These are phyloP conservation scores for Camponotus pennsylvanicus DNA, from an alignment of 1,140 invertebrate species.

Conservation along the genomic window DNA sequence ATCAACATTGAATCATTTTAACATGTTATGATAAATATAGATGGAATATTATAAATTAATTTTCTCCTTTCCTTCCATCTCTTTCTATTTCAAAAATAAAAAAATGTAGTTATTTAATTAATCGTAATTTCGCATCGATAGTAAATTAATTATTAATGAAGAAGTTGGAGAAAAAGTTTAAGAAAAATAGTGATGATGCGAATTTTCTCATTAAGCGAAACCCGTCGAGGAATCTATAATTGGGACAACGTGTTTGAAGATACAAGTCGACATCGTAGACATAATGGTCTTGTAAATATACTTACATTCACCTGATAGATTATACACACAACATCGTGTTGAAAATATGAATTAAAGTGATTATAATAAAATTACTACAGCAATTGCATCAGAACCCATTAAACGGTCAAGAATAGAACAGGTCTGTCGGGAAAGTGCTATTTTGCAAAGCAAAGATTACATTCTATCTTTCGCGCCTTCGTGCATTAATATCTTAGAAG, in stretches of 20 bases:
- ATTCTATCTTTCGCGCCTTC: background rate
- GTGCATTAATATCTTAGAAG: background rate
- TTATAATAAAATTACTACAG: constrained; percentile 10
- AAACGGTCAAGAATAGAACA: background rate
- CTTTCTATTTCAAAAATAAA: background rate
- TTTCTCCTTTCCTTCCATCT: background rate
- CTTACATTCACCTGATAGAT: constrained; percentile 20
- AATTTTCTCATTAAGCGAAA: background rate
- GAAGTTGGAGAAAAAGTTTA: background rate
- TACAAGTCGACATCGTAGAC: background rate
- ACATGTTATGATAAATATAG: background rate
- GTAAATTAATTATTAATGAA: no score
- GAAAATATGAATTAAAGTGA: constrained; percentile 47
- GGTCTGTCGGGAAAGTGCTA: background rate
- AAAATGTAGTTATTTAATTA: background rate
- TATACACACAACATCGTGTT: constrained; percentile 12
- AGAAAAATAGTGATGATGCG: background rate
- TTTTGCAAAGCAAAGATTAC: constrained; percentile 19
- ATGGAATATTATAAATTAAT: no score
- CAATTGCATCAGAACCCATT: constrained; percentile 50
- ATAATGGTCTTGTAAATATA: background rate
- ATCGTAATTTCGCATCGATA: no score
- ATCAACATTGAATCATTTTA: constrained; percentile 14
- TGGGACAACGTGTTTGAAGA: background rate
- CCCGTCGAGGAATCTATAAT: background rate